Evolutionary conservation across 2,113 vertebrate species (phyloP).

Genomic region (Rhizomys pruinosus): DNA sequence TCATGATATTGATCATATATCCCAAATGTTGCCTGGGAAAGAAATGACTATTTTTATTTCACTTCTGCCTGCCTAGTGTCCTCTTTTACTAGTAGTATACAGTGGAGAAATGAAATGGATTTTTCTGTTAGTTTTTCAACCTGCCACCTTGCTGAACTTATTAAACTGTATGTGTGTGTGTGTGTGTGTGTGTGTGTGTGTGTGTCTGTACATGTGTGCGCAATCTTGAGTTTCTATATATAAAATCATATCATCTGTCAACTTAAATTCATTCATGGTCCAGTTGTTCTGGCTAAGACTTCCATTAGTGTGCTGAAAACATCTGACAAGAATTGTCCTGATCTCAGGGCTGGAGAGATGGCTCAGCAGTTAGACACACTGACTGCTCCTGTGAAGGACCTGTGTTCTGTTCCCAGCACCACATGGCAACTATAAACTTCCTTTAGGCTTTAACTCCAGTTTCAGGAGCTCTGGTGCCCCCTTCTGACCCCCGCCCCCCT

Average conservation of each 20-base stretch:
- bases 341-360: no score
- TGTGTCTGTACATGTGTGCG: no score
- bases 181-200: no score
- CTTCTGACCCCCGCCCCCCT: no score
- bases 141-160: not conserved
- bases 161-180: not conserved
- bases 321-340: not conserved
- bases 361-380: no score
- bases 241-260: not conserved
- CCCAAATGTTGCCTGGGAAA: not conserved
- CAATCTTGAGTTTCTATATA: not conserved
- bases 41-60: not conserved
- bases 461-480: no score
- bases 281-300: not conserved
- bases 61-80: not conserved
- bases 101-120: not conserved
- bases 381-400: no score
- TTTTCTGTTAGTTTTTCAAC: not conserved
- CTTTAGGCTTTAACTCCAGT: no score
- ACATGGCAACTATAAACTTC: no score
- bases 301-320: not conserved
- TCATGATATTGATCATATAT: not conserved
- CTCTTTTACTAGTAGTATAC: not conserved
- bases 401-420: no score
- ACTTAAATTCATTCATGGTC: no score